Conservation (phyloP, 2,797 vertebrate genomes). For the Tangara arthus region DNA sequence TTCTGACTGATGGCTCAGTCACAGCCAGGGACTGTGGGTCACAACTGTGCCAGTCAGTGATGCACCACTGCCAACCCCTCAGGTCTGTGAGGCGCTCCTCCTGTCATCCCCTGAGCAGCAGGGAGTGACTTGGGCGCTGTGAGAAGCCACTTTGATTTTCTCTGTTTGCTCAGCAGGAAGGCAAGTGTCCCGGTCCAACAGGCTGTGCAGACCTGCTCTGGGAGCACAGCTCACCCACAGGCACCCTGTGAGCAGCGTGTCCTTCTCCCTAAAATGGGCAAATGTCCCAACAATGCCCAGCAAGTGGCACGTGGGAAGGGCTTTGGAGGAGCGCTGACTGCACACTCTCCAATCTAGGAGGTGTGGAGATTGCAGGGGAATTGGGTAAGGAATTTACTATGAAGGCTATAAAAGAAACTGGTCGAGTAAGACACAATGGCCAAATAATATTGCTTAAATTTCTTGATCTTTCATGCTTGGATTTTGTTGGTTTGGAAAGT, state of each 20-base stretch:
- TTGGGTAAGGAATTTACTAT: neutral
- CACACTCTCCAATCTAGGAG: neutral
- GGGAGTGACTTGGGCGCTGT: neutral
- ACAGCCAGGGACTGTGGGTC: neutral
- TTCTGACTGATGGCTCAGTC: neutral
- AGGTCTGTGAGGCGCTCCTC: neutral
- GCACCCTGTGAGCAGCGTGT: neutral
- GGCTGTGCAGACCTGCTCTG: neutral
- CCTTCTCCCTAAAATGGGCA: too few relatives aligned
- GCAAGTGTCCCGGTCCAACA: neutral
- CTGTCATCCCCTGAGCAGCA: neutral
- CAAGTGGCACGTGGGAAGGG: neutral
- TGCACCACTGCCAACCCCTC: neutral
- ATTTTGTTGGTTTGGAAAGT: neutral
- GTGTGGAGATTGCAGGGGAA: neutral
- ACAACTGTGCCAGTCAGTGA: neutral
- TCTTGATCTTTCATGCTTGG: neutral
- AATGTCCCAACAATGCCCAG: neutral
- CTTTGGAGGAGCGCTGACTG: neutral
- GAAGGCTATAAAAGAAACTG: neutral
- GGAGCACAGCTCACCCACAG: neutral
- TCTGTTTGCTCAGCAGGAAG: neutral
- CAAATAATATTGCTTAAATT: neutral
- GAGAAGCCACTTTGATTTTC: neutral
- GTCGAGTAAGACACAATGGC: rapidly evolving